These are phyloP conservation scores for Sebastes kiyomatsui DNA, from an alignment of 2,797 vertebrate species.

Conservation along the genomic window DNA sequence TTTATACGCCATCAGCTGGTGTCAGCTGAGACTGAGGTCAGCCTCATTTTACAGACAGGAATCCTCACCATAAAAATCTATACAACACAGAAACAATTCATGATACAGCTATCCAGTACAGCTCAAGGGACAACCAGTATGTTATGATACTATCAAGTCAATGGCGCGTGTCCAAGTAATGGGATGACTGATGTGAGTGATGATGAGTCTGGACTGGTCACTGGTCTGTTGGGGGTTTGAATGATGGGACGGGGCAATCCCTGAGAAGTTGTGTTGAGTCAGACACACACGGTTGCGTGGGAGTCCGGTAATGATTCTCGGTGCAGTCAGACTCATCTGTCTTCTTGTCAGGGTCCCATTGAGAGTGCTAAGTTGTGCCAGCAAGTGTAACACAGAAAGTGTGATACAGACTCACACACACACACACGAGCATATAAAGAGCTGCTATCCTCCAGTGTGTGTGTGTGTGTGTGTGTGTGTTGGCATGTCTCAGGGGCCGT, in stretches of 20 bases:
- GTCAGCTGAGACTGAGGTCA: slow-evolving; percentile 2
- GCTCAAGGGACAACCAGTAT: slow-evolving; percentile 24
- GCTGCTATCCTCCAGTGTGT: neutral
- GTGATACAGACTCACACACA: slow-evolving; percentile 20
- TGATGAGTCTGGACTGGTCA: slow-evolving; percentile 59
- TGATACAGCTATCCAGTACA: neutral
- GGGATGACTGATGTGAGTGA: slow-evolving; percentile 65
- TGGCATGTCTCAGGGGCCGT: slow-evolving; percentile 33
- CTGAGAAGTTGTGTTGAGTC: slow-evolving; percentile 60
- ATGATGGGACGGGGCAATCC: slow-evolving; percentile 25
- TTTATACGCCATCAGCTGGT: neutral
- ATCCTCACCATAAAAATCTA: neutral
- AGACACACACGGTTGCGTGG: slow-evolving; percentile 40
- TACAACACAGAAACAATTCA: neutral
- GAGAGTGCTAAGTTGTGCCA: slow-evolving; percentile 61
- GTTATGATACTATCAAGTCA: slow-evolving; percentile 54
- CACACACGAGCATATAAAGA: neutral
- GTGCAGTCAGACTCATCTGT: slow-evolving; percentile 63
- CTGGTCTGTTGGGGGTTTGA: slow-evolving; percentile 27
- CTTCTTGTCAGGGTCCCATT: slow-evolving; percentile 66
- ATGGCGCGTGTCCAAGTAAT: slow-evolving; percentile 51
- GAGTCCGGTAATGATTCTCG: slow-evolving; percentile 47
- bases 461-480: slow-evolving; percentile 21
- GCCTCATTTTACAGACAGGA: neutral
- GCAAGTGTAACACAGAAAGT: slow-evolving; percentile 46